Base-by-base conservation (phyloP, 92 coral and sea anemone species). In the Phenganax subtilis region DNA sequence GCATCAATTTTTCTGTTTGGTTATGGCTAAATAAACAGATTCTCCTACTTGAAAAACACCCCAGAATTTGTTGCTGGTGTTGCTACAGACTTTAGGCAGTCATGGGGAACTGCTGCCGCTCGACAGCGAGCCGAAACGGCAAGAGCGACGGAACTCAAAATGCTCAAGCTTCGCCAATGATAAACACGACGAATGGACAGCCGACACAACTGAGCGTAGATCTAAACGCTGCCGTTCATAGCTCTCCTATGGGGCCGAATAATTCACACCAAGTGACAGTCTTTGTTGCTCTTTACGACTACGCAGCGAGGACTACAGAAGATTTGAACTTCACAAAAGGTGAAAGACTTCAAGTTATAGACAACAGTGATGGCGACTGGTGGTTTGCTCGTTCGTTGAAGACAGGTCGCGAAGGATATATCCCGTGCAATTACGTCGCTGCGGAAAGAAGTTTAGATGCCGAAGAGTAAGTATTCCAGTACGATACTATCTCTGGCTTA, bases 331-430 rank as follows among this genome's bases (percentile, higher is more conserved):
- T 94, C 89, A 85, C 76, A 84, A 94, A 94, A 86, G 89, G 91
- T 79, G 98, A 94, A 65, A 85, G 97, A 61, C 92, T 94, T 80
- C 98, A 94, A 78, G 89, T 94, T 55, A 80, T 94, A 53, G 98
- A 94, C 61, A 94, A 92, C 87, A 92, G 92, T n/a, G 98, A 94
- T 85, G 90, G 96, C 71, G 98, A 94, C 86, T 94, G 98, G 98
- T 94, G 98, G 98, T 89, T 94, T 58, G 98, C 98, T 75, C 90
- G 87, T 30, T 92, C 97, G 75, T 80, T 94, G 66, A 53, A 87
- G 2, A 87, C 94, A 8, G 83, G 88, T 71, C 82, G 88, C 47
- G 97, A 94, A 81, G 98, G 98, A 6, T 94, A 94, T 85, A 94
- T 94, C 12, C 98, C 98, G 12, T 92, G 98, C 81, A 94, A 94